Base-by-base conservation (phyloP, 2,797 vertebrate species). In the Tokudaia tokunoshimensis region DNA sequence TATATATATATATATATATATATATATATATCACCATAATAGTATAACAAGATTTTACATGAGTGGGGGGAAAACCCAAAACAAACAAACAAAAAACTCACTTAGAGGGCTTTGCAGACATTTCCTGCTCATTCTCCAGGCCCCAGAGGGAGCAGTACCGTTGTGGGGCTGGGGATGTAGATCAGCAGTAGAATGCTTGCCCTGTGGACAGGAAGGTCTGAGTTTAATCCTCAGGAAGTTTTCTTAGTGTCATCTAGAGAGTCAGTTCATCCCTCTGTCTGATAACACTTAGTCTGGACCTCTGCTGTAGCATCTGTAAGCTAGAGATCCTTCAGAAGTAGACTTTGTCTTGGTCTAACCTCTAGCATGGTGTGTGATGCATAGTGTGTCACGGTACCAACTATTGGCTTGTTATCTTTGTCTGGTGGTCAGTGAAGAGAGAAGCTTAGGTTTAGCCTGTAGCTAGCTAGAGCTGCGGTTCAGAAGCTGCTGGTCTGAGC, bases 41-140 rank as follows among this genome's bases (percentile, higher is more conserved):
- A 95, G 65, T 81, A 65, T 88, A 83, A 86, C 2, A 90, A 65
- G 55, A 84, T 96, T 95, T 80, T 41, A 83, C 63, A 65, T 47
- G 24, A 22, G 14, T 70, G 86, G 34, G 26, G 6, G 15, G 4
- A 24, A 29, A 41, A 19, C 8, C 26, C 57, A 84, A 84, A 82
- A 84, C 41, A 84, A 63, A 47, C n/a, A 65, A 84, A 50, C 52
- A 52, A 63, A 90, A 65, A 79, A 94, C 84, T 55, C 86, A 29
- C 52, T 57, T 72, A 55, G 29, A 92, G 61, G 34, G 24, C n/a
- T 88, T n/a, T 92, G 59, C 50, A 82, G 34, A 19, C 63, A 61
- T 92, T 89, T 87, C 87, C 70, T 92, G 31, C 50, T 84, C 57
- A 20, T 96, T 89, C 41, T 92, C 15, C 10, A 50, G 83, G 20